A percentile compares a stretch with the other conserved stretches of the same genome.
These are phyloP conservation scores for Tichodroma muraria DNA, from an alignment of 2,113 vertebrate species.

Conservation along the genomic window DNA sequence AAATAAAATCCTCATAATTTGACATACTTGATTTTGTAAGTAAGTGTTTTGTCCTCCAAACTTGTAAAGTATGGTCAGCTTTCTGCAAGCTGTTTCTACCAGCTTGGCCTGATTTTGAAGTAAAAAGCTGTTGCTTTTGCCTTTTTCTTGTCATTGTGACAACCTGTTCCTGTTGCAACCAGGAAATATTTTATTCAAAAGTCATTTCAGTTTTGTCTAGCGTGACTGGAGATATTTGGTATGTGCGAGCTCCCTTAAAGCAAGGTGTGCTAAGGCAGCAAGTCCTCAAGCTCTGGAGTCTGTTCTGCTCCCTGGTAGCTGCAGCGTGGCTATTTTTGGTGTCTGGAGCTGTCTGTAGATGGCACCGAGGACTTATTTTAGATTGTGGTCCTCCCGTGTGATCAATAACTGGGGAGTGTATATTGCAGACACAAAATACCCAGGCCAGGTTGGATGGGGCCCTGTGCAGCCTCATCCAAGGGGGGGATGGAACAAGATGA, in stretches of 20 bases:
- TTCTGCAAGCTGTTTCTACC: neutral
- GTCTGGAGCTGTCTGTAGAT: neutral
- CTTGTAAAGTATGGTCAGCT: neutral
- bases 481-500: neutral
- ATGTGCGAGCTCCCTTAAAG: neutral
- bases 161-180: neutral
- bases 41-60: neutral
- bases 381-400: neutral
- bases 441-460: neutral
- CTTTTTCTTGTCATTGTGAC: neutral
- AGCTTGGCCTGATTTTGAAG: neutral
- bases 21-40: neutral
- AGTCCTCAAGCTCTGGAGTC: neutral
- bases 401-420: neutral
- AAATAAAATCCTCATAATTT: neutral
- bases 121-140: neutral
- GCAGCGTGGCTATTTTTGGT: neutral
- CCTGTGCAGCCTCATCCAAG: neutral
- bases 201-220: neutral
- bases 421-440: neutral
- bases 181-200: neutral
- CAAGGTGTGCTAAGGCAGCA: neutral
- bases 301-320: neutral
- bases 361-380: neutral
- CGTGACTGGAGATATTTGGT: neutral